A percentile compares a stretch with the other conserved stretches of the same genome.
phyloP scores from a whole-genome alignment of 2,113 vertebrate species.

The Bufo gargarizans region DNA sequence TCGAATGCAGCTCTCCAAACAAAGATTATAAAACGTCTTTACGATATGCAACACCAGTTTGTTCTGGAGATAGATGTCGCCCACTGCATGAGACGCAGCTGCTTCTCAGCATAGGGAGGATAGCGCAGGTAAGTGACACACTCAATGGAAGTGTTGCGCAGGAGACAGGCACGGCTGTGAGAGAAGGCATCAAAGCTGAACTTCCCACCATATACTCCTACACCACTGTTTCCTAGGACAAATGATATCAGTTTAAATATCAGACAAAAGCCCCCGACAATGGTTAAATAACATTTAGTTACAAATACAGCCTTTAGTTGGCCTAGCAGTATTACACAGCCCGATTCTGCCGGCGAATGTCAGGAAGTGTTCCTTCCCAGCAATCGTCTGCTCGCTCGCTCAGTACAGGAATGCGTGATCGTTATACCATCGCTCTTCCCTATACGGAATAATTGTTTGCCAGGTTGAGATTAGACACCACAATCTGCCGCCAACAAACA shows the following conservation, averaged over 20 bases:
- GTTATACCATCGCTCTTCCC: no score
- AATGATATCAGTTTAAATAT: not conserved
- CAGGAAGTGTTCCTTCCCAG: no score
- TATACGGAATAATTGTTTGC: no score
- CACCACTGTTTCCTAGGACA: constrained; percentile 70
- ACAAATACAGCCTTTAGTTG: no score
- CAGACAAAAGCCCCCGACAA: no score
- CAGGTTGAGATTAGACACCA: no score
- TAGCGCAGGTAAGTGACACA: constrained; percentile 76
- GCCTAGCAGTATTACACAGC: no score
- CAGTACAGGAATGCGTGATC: no score
- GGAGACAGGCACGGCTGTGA: constrained; percentile 75
- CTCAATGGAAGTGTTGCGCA: constrained; percentile 70
- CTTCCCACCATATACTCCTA: constrained; percentile 71
- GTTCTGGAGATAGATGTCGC: constrained; percentile 72
- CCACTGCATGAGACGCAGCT: constrained; percentile 76
- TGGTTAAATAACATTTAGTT: no score
- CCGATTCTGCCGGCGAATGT: no score
- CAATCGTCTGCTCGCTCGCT: no score
- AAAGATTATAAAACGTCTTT: not conserved
- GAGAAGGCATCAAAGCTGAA: constrained; percentile 77
- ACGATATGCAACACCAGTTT: constrained; percentile 74
- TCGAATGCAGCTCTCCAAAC: not conserved
- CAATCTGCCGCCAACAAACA: no score
- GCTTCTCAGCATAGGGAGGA: constrained; percentile 74